Conservation (phyloP, 2,888 invertebrate species). For the Plutella xylostella region DNA sequence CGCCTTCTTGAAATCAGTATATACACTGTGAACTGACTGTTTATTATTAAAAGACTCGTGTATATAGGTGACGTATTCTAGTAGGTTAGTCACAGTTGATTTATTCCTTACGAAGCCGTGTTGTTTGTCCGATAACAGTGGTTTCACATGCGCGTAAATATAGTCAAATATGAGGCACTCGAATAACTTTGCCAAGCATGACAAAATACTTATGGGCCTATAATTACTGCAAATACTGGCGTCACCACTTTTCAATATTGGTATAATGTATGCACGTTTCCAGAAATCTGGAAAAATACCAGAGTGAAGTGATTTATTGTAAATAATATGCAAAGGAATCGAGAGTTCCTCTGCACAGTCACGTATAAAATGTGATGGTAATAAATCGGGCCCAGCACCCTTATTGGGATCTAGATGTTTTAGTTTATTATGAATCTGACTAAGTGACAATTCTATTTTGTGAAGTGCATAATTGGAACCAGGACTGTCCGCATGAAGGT, state of each 20-base stretch:
- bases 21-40: neutral
- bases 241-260: slow-evolving; percentile 8
- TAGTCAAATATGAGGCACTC: slow-evolving; percentile 8
- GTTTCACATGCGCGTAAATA: slow-evolving; percentile 8
- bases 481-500: no score
- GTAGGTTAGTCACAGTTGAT: slow-evolving; percentile 15
- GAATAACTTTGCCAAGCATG: slow-evolving; percentile 8
- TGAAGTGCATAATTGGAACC: no score
- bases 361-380: neutral
- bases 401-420: neutral
- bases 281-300: slow-evolving; percentile 5
- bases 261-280: slow-evolving; percentile 6
- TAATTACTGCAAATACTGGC: slow-evolving; percentile 3
- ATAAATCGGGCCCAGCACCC: neutral
- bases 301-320: slow-evolving; percentile 5
- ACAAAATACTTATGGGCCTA: no score
- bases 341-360: neutral
- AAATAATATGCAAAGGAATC: slow-evolving; percentile 5
- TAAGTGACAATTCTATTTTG: no score
- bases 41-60: slow-evolving; percentile 5
- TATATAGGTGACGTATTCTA: slow-evolving; percentile 10
- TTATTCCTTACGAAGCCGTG: slow-evolving; percentile 13
- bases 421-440: no score
- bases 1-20: neutral
- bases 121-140: slow-evolving; percentile 10